phyloP scores from a whole-genome alignment of 92 coral and sea anemone species.

The Umimayanthus chanpuru region DNA sequence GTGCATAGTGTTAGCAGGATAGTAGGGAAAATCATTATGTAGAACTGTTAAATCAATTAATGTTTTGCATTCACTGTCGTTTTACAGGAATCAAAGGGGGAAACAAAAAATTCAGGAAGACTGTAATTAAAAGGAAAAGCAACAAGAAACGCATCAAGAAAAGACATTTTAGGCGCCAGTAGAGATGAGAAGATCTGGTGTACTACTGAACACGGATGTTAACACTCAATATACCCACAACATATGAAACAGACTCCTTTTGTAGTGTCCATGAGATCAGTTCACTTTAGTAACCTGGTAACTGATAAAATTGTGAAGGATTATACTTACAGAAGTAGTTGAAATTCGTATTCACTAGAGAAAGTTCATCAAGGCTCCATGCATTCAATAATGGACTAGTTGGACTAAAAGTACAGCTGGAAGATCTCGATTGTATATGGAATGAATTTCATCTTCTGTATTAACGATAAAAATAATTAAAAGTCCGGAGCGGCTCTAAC shows the following conservation, averaged over 20 bases:
- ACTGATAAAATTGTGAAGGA: neutral
- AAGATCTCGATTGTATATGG: neutral
- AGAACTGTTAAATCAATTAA: neutral
- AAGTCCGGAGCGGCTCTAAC: no score
- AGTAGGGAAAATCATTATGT: neutral
- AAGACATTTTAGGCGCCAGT: constrained; percentile 11
- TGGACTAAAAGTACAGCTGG: neutral
- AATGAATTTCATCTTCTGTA: no score
- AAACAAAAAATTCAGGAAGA: neutral
- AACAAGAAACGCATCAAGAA: constrained; percentile 10
- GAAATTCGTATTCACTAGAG: neutral
- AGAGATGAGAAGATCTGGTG: neutral
- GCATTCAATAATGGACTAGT: neutral
- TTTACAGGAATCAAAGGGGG: neutral
- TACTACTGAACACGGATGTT: neutral
- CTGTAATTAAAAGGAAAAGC: neutral
- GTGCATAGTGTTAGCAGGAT: neutral
- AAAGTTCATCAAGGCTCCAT: neutral
- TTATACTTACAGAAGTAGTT: neutral
- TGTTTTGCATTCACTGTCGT: neutral
- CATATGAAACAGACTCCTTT: neutral
- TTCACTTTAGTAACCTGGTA: neutral
- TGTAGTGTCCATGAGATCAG: neutral
- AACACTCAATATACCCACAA: neutral
- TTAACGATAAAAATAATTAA: no score